phyloP scores from a whole-genome alignment of 1,140 invertebrate species.

The Polypedilum pembai region DNA sequence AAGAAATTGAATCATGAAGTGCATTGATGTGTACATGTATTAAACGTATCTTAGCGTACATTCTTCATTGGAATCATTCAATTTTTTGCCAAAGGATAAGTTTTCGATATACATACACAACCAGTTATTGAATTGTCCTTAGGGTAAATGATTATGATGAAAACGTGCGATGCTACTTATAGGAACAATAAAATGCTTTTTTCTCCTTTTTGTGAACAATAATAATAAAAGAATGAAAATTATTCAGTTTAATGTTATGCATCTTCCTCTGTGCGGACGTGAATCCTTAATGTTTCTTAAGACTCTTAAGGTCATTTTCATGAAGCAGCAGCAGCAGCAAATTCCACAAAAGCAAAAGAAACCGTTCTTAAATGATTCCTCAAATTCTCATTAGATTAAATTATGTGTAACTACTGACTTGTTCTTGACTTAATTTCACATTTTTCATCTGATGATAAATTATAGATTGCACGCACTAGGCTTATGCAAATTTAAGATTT shows the following conservation, averaged over 20 bases:
- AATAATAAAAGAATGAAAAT: slow-evolving; percentile 17
- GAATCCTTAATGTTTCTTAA: not conserved
- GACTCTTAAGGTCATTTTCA: not conserved
- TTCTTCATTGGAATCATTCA: slow-evolving; percentile 1
- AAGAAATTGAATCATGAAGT: slow-evolving; percentile 6
- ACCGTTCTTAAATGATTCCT: not conserved
- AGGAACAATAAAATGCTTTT: not conserved
- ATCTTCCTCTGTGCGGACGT: not conserved
- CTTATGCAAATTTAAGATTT: too few relatives aligned
- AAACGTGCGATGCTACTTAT: slow-evolving; percentile 10
- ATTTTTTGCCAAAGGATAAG: not conserved
- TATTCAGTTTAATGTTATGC: not conserved
- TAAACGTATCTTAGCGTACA: not conserved
- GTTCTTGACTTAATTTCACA: not conserved
- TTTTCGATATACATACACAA: not conserved
- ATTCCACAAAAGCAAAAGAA: too few relatives aligned
- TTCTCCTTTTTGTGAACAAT: not conserved
- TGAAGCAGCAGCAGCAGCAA: too few relatives aligned
- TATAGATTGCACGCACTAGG: too few relatives aligned
- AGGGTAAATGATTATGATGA: slow-evolving; percentile 18
- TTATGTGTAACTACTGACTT: slow-evolving; percentile 6
- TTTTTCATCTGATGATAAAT: too few relatives aligned
- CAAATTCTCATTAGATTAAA: slow-evolving; percentile 6
- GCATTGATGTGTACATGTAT: slow-evolving; percentile 8
- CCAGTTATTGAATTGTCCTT: slow-evolving; percentile 17